A percentile compares a stretch with the other conserved stretches of the same genome.
These are phyloP conservation scores for Bombus picipes DNA, from an alignment of 1,140 invertebrate species.

Conservation along the genomic window DNA sequence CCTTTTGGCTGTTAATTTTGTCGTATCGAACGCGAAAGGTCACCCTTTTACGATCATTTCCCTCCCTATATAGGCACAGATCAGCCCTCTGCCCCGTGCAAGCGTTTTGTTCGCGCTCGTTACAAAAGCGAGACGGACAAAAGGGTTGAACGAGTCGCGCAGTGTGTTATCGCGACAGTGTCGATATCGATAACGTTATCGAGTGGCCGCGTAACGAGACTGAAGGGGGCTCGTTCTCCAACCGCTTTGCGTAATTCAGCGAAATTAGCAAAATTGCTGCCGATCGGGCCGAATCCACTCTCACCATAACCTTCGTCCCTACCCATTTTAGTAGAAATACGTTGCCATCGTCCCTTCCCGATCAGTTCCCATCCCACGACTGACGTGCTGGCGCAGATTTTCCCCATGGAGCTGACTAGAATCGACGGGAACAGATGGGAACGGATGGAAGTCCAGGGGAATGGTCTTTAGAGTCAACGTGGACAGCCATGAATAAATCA, in stretches of 20 bases:
- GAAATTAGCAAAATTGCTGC: conserved; percentile 39
- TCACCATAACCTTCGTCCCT: neutral
- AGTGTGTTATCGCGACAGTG: neutral
- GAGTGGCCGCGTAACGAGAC: conserved; percentile 7
- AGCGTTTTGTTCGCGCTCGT: conserved; percentile 7
- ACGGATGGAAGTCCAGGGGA: neutral
- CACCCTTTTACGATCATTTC: conserved; percentile 17
- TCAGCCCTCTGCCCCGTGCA: too few species aligned
- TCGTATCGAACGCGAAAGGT: conserved; percentile 24
- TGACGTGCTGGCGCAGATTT: neutral
- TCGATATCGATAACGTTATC: conserved; percentile 38
- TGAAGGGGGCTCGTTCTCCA: neutral
- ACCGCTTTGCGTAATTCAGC: conserved; percentile 10
- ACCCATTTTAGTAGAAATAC: neutral
- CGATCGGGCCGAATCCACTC: neutral
- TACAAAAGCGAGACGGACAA: conserved; percentile 18
- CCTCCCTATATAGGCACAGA: neutral
- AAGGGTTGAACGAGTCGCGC: neutral
- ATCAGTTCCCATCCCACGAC: neutral
- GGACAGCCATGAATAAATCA: neutral
- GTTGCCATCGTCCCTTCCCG: neutral
- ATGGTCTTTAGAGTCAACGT: neutral
- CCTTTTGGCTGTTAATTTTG: conserved; percentile 25
- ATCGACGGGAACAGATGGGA: neutral
- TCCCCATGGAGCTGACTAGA: neutral